Conservation (phyloP, 2,797 vertebrate genomes). For the Tenualosa ilisha region DNA sequence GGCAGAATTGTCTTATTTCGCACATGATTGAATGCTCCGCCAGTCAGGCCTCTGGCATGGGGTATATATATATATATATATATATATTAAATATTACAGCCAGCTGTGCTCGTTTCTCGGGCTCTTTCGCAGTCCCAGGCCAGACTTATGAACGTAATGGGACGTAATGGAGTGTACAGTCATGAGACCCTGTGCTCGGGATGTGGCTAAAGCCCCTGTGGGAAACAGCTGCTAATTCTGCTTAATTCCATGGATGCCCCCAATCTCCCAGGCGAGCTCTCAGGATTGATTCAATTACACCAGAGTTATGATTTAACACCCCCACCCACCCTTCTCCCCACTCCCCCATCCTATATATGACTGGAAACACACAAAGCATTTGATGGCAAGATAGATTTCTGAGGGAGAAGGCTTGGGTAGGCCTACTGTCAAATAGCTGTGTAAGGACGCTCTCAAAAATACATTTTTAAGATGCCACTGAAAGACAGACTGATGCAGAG, state of each 20-base stretch:
- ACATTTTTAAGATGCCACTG: neutral
- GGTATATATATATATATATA: neutral
- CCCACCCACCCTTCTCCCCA: neutral
- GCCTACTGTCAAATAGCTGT: neutral
- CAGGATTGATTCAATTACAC: constrained; percentile 66
- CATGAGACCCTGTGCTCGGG: constrained; percentile 13
- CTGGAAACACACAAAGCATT: neutral
- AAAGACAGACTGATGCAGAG: neutral
- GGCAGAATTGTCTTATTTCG: constrained; percentile 5
- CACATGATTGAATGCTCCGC: constrained; percentile 2
- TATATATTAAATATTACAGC: neutral
- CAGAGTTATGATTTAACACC: constrained; percentile 52
- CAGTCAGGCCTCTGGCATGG: neutral
- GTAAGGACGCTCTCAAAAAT: neutral
- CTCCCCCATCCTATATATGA: neutral
- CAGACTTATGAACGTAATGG: constrained; percentile 14
- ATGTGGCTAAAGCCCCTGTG: constrained; percentile 51
- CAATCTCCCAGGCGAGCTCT: constrained; percentile 67
- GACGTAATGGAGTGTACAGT: constrained; percentile 26
- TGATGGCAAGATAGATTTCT: constrained; percentile 9
- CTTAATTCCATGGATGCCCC: constrained; percentile 68
- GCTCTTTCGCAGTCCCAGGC: constrained; percentile 8
- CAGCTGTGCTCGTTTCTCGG: constrained; percentile 12
- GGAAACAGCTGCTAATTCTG: constrained; percentile 67
- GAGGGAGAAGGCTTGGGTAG: neutral